phyloP scores from a whole-genome alignment of 1,140 invertebrate genomes.

The Saccostrea glomerata region DNA sequence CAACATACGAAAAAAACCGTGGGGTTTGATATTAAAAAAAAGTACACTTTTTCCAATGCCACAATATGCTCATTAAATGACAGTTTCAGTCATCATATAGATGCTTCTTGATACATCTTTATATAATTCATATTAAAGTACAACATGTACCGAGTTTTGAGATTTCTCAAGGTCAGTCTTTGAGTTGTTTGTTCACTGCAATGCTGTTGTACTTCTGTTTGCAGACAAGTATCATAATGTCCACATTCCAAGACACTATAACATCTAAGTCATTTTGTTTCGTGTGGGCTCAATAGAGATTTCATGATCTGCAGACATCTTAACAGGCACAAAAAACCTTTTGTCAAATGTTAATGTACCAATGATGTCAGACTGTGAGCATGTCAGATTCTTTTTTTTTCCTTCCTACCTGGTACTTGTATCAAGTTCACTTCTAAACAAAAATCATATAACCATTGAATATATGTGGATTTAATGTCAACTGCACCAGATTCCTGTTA shows the following conservation, averaged over 20 bases:
- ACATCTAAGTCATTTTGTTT: background rate
- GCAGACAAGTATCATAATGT: background rate
- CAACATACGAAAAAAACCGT: too few species aligned
- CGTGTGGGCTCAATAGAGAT: background rate
- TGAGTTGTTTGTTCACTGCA: background rate
- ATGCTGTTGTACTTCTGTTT: background rate
- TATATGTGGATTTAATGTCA: background rate
- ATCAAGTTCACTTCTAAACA: too few species aligned
- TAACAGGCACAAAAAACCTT: background rate
- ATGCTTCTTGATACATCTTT: too few species aligned
- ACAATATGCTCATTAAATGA: too few species aligned
- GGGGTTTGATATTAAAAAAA: too few species aligned
- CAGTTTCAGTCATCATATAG: too few species aligned
- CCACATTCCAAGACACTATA: constrained; percentile 4
- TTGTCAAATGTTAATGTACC: constrained; percentile 8
- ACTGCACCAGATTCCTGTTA: background rate
- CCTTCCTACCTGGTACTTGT: background rate
- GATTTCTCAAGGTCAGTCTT: too few species aligned
- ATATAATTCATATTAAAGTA: too few species aligned
- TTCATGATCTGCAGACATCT: background rate
- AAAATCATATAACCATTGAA: too few species aligned
- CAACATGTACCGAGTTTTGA: too few species aligned
- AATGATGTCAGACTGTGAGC: background rate
- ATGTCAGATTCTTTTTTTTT: background rate
- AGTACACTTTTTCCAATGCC: too few species aligned